Base-by-base conservation (phyloP, 2,888 invertebrate species). In the Monopis laevigella region DNA sequence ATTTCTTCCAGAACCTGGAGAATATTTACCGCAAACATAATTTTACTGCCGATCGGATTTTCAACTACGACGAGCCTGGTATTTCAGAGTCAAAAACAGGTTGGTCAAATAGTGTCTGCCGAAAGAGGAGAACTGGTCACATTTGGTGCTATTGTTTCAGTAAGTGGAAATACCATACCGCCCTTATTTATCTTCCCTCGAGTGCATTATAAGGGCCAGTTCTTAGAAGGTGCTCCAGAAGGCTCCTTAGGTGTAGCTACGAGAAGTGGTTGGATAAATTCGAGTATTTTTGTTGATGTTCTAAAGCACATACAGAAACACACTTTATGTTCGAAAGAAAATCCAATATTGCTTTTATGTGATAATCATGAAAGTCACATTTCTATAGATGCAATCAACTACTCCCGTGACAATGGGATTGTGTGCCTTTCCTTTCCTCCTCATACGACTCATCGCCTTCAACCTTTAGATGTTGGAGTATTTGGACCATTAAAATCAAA, bases 121-220 rank as follows among this genome's bases (percentile, higher is more conserved):
- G 65, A 68, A 48, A 48, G 59, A 18, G 63, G 63, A 1, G 56
- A 58, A 8, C 59, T 46, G 3, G 56, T 65, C 1, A 64, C 63
- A 24, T 46, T 65, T 24, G 51, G 55, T 6, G 45, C 49, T 40
- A 61, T 62, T 18, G 55, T 51, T 34, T 56, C n/a, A n/a, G n/a
- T n/a, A n/a, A n/a, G n/a, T n/a, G n/a, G n/a, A n/a, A 55, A 58
- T 41, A 52, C 54, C 4, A 53, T 61, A 17, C 58, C 57, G n/a
- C 61, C 59, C 8, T 39, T 59, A 35, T 61, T 58, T 39, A 44
- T 62, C 3, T 51, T 52, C 40, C 51, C 51, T 1, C 13, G 50
- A 7, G 51, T 55, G 1, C 51, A 52, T 43, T 53, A 32, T 34
- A 52, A 51, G 17, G 45, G 51, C 29, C 43, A 49, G 10, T 49